Evolutionary conservation across 1,140 invertebrate species (phyloP).

Genomic region (Drosophila mojavensis): DNA sequence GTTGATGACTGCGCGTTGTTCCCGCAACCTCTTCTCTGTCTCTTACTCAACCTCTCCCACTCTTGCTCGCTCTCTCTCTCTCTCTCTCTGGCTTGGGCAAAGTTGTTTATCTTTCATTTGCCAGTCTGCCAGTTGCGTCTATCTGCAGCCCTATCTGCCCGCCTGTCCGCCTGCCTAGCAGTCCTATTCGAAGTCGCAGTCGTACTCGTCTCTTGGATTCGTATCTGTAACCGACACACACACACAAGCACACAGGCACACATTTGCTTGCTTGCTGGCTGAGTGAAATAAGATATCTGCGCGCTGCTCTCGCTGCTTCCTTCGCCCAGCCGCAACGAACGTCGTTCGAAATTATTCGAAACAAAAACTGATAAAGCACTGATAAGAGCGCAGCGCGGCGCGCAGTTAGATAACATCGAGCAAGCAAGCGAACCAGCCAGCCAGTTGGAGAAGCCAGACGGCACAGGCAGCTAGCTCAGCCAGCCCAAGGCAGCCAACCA

Average conservation of each 20-base stretch:
- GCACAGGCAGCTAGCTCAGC: slow-evolving; percentile 19
- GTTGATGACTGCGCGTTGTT: slow-evolving; percentile 52
- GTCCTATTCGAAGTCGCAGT: slow-evolving; percentile 29
- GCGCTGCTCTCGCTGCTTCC: slow-evolving; percentile 65
- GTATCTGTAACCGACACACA: slow-evolving; percentile 61
- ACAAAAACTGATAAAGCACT: slow-evolving; percentile 84
- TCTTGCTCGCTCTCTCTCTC: background rate
- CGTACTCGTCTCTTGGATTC: slow-evolving; percentile 51
- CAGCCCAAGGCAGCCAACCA: slow-evolving; percentile 48
- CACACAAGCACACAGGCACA: slow-evolving; percentile 12
- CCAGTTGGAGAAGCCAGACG: slow-evolving; percentile 50
- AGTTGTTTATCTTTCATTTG: slow-evolving; percentile 79
- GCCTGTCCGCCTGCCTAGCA: slow-evolving; percentile 29
- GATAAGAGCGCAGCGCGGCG: slow-evolving; percentile 83
- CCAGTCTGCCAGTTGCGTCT: slow-evolving; percentile 62
- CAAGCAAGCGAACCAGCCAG: slow-evolving; percentile 34
- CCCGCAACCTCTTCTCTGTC: background rate
- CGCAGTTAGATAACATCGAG: slow-evolving; percentile 83
- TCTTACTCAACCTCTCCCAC: background rate
- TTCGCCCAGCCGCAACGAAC: slow-evolving; percentile 52
- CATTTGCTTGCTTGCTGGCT: slow-evolving; percentile 38
- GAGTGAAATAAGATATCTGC: slow-evolving; percentile 80
- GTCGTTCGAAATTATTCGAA: slow-evolving; percentile 80
- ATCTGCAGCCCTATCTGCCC: slow-evolving; percentile 48
- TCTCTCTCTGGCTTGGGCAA: slow-evolving; percentile 37